Evolutionary conservation across 1,140 invertebrate species (phyloP).

Genomic region (Reticulitermes speratus): DNA sequence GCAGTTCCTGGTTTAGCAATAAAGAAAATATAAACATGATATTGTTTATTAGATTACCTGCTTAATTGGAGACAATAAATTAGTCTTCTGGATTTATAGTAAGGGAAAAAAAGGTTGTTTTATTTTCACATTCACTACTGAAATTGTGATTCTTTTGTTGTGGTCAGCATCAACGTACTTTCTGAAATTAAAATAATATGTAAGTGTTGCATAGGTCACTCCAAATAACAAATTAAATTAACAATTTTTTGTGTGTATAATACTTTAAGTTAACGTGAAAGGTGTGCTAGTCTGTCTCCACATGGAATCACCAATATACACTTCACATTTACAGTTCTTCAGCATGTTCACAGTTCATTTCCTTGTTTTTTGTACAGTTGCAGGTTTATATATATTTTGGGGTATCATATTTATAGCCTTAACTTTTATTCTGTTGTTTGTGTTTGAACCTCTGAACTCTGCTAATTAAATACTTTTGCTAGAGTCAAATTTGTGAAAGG

Average conservation of each 20-base stretch:
- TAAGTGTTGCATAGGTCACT: background rate
- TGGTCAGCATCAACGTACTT: background rate
- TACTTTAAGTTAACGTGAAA: background rate
- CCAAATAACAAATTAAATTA: background rate
- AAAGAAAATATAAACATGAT: too few relatives aligned
- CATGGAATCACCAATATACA: background rate
- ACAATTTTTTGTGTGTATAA: background rate
- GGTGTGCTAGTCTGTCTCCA: background rate
- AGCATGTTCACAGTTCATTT: background rate
- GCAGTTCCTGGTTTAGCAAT: too few relatives aligned
- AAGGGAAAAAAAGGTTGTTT: background rate
- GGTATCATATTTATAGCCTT: too few relatives aligned
- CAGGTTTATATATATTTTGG: background rate
- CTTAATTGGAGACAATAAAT: too few relatives aligned
- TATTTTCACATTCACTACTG: background rate
- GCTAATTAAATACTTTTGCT: too few relatives aligned
- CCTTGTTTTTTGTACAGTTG: too few relatives aligned
- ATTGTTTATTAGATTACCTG: too few relatives aligned
- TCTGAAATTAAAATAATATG: background rate
- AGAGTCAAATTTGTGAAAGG: too few relatives aligned
- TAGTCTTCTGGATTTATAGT: too few relatives aligned
- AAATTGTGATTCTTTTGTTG: background rate
- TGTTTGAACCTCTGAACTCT: too few relatives aligned
- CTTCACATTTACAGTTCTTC: background rate
- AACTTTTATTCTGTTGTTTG: too few relatives aligned